A percentile compares a stretch with the other conserved stretches of the same genome.
phyloP scores from a whole-genome alignment of 2,888 invertebrate genomes.

The Erebia palarica region DNA sequence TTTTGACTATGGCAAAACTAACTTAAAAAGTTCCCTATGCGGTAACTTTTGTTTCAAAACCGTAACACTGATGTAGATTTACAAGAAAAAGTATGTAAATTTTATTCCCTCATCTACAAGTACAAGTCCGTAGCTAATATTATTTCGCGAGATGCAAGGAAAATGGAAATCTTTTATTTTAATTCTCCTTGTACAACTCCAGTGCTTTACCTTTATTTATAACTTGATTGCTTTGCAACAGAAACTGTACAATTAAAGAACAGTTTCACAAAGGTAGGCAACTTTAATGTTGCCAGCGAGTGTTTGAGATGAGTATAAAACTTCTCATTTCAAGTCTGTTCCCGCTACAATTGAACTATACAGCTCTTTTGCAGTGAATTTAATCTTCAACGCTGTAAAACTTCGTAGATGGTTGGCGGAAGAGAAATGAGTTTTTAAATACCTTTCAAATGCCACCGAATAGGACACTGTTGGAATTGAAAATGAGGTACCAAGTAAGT shows the following conservation, averaged over 20 bases:
- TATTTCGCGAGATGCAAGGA: constrained; percentile 11
- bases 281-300: constrained; percentile 8
- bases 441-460: neutral
- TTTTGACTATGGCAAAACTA: neutral
- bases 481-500: neutral
- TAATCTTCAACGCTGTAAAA: constrained; percentile 8
- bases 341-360: constrained; percentile 9
- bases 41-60: neutral
- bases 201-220: constrained; percentile 18
- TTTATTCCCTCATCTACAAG: constrained; percentile 11
- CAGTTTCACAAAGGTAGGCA: constrained; percentile 23
- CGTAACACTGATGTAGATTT: neutral
- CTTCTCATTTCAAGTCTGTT: constrained; percentile 11
- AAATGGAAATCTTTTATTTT: constrained; percentile 18
- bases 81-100: constrained; percentile 11
- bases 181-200: constrained; percentile 2
- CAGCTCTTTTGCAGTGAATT: constrained; percentile 18
- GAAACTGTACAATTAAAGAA: constrained; percentile 6
- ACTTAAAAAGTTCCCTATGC: neutral
- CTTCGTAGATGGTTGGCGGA: neutral
- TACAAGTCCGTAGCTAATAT: constrained; percentile 15
- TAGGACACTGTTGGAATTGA: neutral
- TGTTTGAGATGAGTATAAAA: constrained; percentile 14
- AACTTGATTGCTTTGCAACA: constrained; percentile 12
- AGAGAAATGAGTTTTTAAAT: constrained; percentile 8